These are phyloP conservation scores for Rhorus exstirpatorius DNA, from an alignment of 2,888 invertebrate species.

Conservation along the genomic window DNA sequence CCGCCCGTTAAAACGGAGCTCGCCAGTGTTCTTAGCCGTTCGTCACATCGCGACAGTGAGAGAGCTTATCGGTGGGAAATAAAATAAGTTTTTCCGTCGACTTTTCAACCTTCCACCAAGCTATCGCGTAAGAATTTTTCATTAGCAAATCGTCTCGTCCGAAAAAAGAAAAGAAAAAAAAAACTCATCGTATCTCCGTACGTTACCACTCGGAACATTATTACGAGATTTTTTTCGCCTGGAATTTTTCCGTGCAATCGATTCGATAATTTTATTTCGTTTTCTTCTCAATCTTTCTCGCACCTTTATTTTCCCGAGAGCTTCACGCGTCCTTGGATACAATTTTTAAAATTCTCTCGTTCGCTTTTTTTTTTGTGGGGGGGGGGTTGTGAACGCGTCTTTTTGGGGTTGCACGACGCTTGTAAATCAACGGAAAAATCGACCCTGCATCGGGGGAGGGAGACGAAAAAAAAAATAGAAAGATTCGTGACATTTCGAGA, in stretches of 20 bases:
- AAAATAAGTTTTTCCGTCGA: conserved; percentile 37
- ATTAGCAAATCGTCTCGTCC: background rate
- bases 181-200: background rate
- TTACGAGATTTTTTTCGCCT: background rate
- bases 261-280: conserved; percentile 3
- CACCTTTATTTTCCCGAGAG: background rate
- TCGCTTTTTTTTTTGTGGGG: background rate
- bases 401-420: conserved; percentile 10
- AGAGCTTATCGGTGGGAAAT: conserved; percentile 47
- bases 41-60: conserved; percentile 16
- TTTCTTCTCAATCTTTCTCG: background rate
- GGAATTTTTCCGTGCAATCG: background rate
- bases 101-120: background rate
- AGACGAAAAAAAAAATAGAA: background rate
- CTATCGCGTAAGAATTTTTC: background rate
- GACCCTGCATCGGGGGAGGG: background rate
- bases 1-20: conserved; percentile 46
- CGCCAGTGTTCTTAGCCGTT: conserved; percentile 28
- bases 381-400: background rate
- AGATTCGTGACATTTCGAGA: conserved; percentile 10
- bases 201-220: background rate
- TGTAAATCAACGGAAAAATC: conserved; percentile 8
- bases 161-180: background rate
- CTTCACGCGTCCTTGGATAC: conserved; percentile 1
- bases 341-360: background rate